phyloP scores from a whole-genome alignment of 2,888 invertebrate species.

The Mylabris sibirica region DNA sequence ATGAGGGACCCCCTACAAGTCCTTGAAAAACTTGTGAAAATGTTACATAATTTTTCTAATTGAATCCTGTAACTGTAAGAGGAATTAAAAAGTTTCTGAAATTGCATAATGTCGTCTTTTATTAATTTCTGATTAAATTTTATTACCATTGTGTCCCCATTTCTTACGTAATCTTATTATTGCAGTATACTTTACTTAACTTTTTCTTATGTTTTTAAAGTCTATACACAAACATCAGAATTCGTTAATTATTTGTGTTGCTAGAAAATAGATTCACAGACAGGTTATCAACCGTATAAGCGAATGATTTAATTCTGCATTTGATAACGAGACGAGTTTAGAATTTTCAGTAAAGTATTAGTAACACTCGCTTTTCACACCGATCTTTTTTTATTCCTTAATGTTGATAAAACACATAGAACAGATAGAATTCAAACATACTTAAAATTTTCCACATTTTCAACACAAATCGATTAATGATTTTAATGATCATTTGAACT shows the following conservation, averaged over 20 bases:
- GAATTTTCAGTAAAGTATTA: neutral
- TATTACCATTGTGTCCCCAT: too few relatives aligned
- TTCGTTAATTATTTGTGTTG: neutral
- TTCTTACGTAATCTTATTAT: neutral
- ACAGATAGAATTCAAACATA: neutral
- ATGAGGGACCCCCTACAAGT: too few relatives aligned
- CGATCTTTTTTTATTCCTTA: neutral
- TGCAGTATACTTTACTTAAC: neutral
- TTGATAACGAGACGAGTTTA: neutral
- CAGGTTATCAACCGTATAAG: neutral
- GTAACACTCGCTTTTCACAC: neutral
- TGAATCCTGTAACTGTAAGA: too few relatives aligned
- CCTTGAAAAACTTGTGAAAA: too few relatives aligned
- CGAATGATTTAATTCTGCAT: neutral
- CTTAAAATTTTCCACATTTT: neutral
- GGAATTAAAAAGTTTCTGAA: too few relatives aligned
- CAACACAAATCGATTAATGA: neutral
- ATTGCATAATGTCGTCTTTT: too few relatives aligned
- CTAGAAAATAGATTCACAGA: neutral
- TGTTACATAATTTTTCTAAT: too few relatives aligned
- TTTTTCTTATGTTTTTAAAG: neutral
- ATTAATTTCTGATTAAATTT: too few relatives aligned
- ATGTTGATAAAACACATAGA: neutral
- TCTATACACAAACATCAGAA: neutral
- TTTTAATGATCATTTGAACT: neutral